Evolutionary conservation across 2,797 vertebrate species (phyloP).

Genomic region (Thripadectes ignobilis): DNA sequence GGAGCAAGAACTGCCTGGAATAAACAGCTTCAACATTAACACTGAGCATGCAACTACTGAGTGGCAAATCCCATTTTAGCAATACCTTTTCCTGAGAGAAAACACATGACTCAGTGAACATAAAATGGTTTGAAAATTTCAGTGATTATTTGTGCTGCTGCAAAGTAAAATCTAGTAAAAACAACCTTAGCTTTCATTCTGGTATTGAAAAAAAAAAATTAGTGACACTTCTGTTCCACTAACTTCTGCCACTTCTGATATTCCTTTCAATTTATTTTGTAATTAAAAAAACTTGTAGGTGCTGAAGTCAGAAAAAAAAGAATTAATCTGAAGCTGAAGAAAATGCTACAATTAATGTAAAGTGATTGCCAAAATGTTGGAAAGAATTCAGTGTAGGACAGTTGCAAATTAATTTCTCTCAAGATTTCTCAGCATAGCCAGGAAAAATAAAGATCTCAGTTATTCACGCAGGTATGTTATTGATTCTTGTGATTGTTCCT

Average conservation of each 20-base stretch:
- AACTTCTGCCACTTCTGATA: not conserved
- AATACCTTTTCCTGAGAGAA: not conserved
- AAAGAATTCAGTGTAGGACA: not conserved
- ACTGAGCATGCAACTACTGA: not conserved
- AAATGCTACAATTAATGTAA: not conserved
- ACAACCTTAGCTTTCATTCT: not conserved
- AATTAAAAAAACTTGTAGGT: slow-evolving; percentile 2
- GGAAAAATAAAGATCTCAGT: not conserved
- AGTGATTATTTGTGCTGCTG: not conserved
- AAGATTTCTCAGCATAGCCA: not conserved
- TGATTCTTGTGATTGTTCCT: not conserved
- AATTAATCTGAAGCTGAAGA: not conserved
- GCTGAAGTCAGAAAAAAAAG: not conserved
- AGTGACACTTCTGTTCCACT: not conserved
- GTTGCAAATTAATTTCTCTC: not conserved
- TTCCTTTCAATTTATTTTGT: not conserved
- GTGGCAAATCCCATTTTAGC: not conserved
- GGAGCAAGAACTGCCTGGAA: not conserved
- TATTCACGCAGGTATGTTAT: not conserved
- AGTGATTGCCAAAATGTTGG: not conserved
- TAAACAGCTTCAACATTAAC: not conserved
- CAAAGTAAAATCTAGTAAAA: not conserved
- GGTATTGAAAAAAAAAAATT: not conserved
- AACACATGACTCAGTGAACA: not conserved
- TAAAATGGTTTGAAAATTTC: not conserved